Conservation (phyloP, 2,797 vertebrate species). For the Enteromius fasciolatus region DNA sequence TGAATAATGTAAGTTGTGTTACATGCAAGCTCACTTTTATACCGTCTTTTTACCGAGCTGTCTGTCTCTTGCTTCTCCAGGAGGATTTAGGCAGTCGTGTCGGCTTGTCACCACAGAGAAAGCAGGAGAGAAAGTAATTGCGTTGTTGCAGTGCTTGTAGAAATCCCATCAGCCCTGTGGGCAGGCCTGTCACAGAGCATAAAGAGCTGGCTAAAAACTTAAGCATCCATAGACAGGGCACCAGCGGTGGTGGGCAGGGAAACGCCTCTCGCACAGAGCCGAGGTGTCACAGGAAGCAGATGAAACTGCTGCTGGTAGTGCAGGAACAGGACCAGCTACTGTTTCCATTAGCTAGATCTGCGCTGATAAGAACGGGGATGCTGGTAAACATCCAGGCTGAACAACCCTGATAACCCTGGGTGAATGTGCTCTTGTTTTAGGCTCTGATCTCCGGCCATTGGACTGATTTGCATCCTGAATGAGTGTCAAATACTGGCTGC, state of each 20-base stretch:
- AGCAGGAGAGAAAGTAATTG: constrained; percentile 70
- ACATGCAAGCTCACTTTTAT: constrained; percentile 32
- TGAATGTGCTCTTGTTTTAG: constrained; percentile 14
- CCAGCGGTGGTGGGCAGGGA: constrained; percentile 25
- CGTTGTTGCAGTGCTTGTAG: constrained; percentile 67
- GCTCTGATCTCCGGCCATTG: constrained; percentile 1
- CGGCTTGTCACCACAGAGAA: constrained; percentile 56
- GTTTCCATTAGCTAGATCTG: constrained; percentile 68
- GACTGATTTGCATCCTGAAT: constrained; percentile 20
- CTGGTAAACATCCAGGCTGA: constrained; percentile 31
- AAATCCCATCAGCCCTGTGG: constrained; percentile 70
- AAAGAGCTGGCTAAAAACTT: constrained; percentile 68
- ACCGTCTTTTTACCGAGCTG: constrained; percentile 1
- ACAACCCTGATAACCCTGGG: neutral
- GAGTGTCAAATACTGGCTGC: neutral
- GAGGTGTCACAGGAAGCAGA: constrained; percentile 25
- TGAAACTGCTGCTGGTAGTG: constrained; percentile 19
- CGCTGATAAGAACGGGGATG: constrained; percentile 65
- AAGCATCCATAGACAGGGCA: constrained; percentile 62
- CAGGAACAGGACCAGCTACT: constrained; percentile 34
- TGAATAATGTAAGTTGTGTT: constrained; percentile 21
- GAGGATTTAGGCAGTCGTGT: constrained; percentile 50
- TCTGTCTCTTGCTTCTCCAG: constrained; percentile 30
- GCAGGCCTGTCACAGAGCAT: constrained; percentile 69
- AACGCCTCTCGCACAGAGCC: constrained; percentile 32